Percentiles rank a stretch among this genome's conserved stretches.
phyloP scores from a whole-genome alignment of 2,113 vertebrate species.

The Tupaia chinensis region DNA sequence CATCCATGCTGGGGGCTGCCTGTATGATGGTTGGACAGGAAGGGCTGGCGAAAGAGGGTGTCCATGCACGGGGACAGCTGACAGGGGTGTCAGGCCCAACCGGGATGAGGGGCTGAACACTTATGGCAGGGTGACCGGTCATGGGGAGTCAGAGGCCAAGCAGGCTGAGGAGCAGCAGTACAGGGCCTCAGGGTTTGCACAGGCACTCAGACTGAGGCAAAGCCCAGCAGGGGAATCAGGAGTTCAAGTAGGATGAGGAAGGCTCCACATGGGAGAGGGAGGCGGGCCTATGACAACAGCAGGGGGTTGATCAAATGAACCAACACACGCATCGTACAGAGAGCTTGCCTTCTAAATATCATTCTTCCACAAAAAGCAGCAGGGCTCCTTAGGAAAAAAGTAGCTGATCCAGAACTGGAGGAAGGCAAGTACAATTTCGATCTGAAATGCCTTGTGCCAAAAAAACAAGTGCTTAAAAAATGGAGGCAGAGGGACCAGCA shows the following conservation, averaged over 20 bases:
- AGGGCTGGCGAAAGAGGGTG: background rate
- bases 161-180: background rate
- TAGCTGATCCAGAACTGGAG: background rate
- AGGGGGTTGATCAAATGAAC: background rate
- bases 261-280: background rate
- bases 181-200: background rate
- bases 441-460: background rate
- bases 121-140: background rate
- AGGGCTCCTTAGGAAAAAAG: background rate
- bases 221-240: background rate
- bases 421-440: background rate
- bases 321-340: background rate
- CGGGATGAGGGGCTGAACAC: background rate
- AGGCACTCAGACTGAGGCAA: background rate
- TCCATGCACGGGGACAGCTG: background rate
- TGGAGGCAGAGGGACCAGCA: background rate
- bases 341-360: background rate
- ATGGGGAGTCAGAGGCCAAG: background rate
- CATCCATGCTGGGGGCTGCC: background rate
- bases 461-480: background rate
- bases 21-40: background rate
- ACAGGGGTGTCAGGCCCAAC: background rate
- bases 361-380: background rate
- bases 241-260: background rate
- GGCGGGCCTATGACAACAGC: background rate